These are phyloP conservation scores for Cantharis lateralis DNA, from an alignment of 2,888 invertebrate genomes.

Conservation along the genomic window DNA sequence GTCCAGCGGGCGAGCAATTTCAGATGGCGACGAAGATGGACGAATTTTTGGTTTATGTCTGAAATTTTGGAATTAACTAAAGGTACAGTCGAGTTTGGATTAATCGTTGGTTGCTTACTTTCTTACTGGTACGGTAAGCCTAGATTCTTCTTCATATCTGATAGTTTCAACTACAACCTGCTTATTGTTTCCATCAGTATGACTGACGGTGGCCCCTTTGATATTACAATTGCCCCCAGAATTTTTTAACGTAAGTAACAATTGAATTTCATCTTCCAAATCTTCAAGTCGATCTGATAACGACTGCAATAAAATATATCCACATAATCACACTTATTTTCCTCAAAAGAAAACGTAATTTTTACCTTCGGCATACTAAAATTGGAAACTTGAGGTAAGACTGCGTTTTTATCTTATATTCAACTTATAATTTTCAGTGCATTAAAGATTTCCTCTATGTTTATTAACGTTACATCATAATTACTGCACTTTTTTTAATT, in stretches of 20 bases:
- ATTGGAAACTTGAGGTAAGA: neutral
- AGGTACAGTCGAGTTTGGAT: too few species aligned
- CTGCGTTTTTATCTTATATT: neutral
- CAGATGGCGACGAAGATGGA: neutral
- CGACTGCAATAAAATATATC: conserved; percentile 6
- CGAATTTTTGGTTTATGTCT: neutral
- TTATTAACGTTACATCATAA: neutral
- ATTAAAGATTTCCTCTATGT: neutral
- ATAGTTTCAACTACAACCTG: neutral
- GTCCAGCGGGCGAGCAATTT: neutral
- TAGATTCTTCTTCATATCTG: neutral
- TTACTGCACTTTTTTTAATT: conserved; percentile 1
- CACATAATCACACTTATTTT: neutral
- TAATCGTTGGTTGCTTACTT: neutral
- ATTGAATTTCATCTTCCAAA: conserved; percentile 37
- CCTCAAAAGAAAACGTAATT: neutral
- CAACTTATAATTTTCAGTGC: neutral
- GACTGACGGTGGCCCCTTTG: conserved; percentile 9
- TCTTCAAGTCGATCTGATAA: conserved; percentile 36
- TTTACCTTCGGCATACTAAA: conserved; percentile 24
- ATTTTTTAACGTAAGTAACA: conserved; percentile 33
- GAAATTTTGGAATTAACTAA: neutral
- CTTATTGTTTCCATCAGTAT: conserved; percentile 9
- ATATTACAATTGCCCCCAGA: conserved; percentile 1
- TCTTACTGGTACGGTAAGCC: neutral